Evolutionary conservation across 2,797 vertebrate genomes (phyloP).

Genomic region (Tragopan temminckii): DNA sequence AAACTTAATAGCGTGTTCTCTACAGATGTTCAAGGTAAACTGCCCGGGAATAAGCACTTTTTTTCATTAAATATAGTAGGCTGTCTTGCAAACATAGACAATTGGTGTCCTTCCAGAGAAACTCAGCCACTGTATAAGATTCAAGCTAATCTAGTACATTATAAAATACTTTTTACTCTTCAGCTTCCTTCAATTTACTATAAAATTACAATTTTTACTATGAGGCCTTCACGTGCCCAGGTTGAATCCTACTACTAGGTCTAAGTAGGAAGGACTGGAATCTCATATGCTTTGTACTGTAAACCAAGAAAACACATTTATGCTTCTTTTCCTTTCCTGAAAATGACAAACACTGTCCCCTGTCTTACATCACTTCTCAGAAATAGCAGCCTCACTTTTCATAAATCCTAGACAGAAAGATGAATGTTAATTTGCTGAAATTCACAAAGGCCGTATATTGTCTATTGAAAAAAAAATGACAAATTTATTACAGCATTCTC

Average conservation of each 20-base stretch:
- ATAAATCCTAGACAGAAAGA: not conserved
- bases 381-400: not conserved
- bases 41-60: not conserved
- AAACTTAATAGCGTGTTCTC: not conserved
- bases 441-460: not conserved
- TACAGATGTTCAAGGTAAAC: conserved; percentile 24
- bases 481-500: not conserved
- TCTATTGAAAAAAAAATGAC: not conserved
- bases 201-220: not conserved
- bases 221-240: not conserved
- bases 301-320: fast-evolving
- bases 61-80: not conserved
- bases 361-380: not conserved
- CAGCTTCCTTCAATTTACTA: not conserved
- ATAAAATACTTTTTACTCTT: not conserved
- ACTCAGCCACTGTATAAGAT: not conserved
- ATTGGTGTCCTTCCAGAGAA: not conserved
- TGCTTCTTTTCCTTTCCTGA: not conserved
- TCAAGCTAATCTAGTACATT: not conserved
- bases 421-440: not conserved
- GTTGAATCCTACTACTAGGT: not conserved
- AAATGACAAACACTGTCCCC: not conserved
- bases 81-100: not conserved
- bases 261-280: not conserved
- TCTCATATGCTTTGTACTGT: not conserved